phyloP scores from a whole-genome alignment of 2,113 vertebrate genomes.

The Laticauda laticaudata region DNA sequence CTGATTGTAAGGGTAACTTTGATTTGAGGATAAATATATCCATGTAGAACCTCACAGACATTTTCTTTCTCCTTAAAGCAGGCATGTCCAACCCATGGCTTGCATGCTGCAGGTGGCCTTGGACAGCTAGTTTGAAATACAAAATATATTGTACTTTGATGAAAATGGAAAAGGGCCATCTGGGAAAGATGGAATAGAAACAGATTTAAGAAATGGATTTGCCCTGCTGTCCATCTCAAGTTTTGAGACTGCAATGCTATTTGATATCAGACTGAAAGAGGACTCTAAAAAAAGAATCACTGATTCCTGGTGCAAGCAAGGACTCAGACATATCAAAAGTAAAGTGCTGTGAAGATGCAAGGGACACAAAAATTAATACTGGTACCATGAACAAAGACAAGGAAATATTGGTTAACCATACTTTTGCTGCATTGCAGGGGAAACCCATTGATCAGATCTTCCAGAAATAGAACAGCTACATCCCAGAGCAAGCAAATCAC shows the following conservation, averaged over 20 bases:
- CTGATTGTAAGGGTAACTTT: background rate
- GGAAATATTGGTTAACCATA: background rate
- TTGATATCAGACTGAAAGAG: background rate
- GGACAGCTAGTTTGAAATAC: background rate
- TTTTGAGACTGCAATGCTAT: background rate
- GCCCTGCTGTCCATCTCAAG: background rate
- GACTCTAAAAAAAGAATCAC: background rate
- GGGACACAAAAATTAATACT: background rate
- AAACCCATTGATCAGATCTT: slow-evolving; percentile 63
- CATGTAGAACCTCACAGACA: background rate
- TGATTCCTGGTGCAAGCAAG: fast-evolving
- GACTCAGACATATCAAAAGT: background rate
- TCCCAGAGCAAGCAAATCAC: slow-evolving; percentile 49
- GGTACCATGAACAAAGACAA: background rate
- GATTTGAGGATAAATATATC: background rate
- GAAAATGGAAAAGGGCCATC: background rate
- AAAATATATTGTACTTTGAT: background rate
- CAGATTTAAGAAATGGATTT: background rate
- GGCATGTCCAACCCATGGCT: background rate
- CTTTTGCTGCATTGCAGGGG: slow-evolving; percentile 13
- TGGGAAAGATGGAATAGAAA: fast-evolving
- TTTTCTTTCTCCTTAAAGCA: background rate
- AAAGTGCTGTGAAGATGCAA: background rate
- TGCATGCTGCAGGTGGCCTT: background rate
- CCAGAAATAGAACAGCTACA: slow-evolving; percentile 63